phyloP scores from a whole-genome alignment of 2,113 vertebrate genomes.

The Camelus dromedarius region DNA sequence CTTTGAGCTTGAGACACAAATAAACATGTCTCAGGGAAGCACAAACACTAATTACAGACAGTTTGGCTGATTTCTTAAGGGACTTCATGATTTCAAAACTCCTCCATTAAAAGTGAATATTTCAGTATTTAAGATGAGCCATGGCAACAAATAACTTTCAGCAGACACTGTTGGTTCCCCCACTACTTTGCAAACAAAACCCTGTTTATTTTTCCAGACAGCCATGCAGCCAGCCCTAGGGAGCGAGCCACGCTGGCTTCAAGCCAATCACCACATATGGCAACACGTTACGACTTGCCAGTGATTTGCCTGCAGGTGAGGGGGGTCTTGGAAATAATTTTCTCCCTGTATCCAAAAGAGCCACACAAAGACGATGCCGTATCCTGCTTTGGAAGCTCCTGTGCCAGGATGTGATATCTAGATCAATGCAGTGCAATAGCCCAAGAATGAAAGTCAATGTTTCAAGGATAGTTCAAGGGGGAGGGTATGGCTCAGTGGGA shows the following conservation, averaged over 20 bases:
- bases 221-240: accelerated
- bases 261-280: accelerated
- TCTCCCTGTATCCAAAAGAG: not conserved
- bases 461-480: not conserved
- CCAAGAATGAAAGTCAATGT: not conserved
- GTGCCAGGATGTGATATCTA: no score
- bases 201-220: not conserved
- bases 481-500: no score
- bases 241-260: not conserved
- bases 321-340: not conserved
- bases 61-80: not conserved
- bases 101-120: not conserved
- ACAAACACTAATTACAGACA: not conserved
- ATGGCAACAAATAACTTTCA: not conserved
- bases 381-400: not conserved
- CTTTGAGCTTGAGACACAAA: not conserved
- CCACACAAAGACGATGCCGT: no score
- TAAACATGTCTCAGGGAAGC: not conserved
- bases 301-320: not conserved
- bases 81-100: not conserved
- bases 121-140: not conserved
- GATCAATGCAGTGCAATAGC: not conserved
- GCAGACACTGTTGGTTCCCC: no score
- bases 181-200: not conserved
- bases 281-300: accelerated